These are phyloP conservation scores for Melanostoma scalare DNA, from an alignment of 2,888 invertebrate genomes.

Conservation along the genomic window DNA sequence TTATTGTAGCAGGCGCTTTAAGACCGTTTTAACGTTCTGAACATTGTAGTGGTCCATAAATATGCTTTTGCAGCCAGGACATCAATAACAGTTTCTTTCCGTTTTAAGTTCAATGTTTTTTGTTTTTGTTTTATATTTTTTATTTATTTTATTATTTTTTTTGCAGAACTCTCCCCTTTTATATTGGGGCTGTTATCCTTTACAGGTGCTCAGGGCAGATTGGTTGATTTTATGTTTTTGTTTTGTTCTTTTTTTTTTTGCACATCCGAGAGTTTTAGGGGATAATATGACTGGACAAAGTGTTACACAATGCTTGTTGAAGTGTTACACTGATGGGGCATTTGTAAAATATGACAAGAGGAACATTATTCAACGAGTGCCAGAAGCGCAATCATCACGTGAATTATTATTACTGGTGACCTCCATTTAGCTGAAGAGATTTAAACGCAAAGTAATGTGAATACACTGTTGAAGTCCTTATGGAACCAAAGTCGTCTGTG, in stretches of 20 bases:
- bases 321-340: slow-evolving; percentile 39
- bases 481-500: no score
- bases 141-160: slow-evolving; percentile 1
- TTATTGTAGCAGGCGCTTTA: slow-evolving; percentile 45
- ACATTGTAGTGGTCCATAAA: slow-evolving; percentile 66
- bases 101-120: slow-evolving; percentile 3
- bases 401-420: not conserved
- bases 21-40: slow-evolving; percentile 54
- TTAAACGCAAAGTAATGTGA: not conserved
- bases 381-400: slow-evolving; percentile 36
- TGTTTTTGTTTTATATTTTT: slow-evolving; percentile 12
- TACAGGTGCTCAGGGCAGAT: slow-evolving; percentile 46
- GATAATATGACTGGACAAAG: slow-evolving; percentile 2
- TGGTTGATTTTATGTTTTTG: slow-evolving; percentile 10
- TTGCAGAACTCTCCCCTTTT: slow-evolving; percentile 16
- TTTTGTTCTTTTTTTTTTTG: no score
- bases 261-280: not conserved
- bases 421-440: not conserved
- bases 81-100: slow-evolving; percentile 64
- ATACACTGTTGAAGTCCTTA: no score
- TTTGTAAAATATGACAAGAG: slow-evolving; percentile 45
- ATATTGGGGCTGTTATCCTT: slow-evolving; percentile 54
- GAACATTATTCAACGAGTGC: slow-evolving; percentile 31
- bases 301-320: slow-evolving; percentile 18
- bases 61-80: slow-evolving; percentile 66